Conservation (phyloP, 2,797 vertebrate species). For the Alauda arvensis region DNA sequence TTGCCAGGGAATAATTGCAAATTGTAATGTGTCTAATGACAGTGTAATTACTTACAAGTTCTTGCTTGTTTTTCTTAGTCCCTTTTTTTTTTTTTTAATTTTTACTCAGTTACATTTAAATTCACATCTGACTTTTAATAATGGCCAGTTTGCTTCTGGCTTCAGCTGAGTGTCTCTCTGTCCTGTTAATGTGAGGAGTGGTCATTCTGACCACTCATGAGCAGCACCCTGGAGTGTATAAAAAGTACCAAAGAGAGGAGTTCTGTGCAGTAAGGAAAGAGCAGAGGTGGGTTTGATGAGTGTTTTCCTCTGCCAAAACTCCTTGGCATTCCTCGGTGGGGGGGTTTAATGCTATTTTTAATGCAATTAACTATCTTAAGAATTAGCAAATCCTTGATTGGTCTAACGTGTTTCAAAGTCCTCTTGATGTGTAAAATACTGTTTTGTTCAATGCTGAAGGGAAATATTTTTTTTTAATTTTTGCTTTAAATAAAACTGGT, state of each 20-base stretch:
- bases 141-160: not conserved
- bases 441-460: not conserved
- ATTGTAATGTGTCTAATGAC: not conserved
- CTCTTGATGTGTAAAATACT: not conserved
- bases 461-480: not conserved
- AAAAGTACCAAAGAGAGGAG: not conserved
- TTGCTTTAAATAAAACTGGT: not conserved
- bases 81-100: not conserved
- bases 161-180: not conserved
- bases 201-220: not conserved
- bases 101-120: not conserved
- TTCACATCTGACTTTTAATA: not conserved
- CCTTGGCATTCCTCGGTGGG: not conserved
- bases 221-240: not conserved
- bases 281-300: not conserved
- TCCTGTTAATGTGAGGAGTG: not conserved
- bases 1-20: slow-evolving; percentile 24
- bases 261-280: not conserved
- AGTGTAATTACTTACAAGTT: slow-evolving; percentile 7
- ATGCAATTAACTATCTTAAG: not conserved
- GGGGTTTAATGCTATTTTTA: not conserved
- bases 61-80: not conserved
- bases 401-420: not conserved
- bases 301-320: not conserved
- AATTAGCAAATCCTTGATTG: not conserved